phyloP scores from a whole-genome alignment of 2,797 vertebrate species.

The Rhinella marina region DNA sequence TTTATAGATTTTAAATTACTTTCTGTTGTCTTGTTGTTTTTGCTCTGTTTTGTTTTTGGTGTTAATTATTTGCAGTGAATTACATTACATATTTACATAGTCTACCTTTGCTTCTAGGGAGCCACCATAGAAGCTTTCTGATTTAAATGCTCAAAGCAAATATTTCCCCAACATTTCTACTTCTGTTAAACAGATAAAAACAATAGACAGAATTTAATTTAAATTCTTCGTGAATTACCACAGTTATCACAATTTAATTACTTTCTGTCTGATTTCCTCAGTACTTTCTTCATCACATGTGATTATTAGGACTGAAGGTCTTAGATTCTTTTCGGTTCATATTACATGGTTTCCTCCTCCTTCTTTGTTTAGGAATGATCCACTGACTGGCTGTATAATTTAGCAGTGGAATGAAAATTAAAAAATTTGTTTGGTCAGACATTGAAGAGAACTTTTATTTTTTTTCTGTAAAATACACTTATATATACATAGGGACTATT shows the following conservation, averaged over 20 bases:
- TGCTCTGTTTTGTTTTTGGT: background rate
- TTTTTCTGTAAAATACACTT: background rate
- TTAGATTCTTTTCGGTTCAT: slow-evolving; percentile 41
- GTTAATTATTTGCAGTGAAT: background rate
- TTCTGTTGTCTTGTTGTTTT: background rate
- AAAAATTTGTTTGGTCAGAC: slow-evolving; percentile 2
- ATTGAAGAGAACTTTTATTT: background rate
- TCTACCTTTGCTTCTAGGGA: background rate
- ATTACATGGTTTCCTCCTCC: slow-evolving; percentile 42
- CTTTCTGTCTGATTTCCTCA: slow-evolving; percentile 66
- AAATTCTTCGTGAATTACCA: slow-evolving; percentile 40
- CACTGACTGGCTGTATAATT: slow-evolving; percentile 27
- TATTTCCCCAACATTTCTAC: slow-evolving; percentile 39
- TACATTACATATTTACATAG: slow-evolving; percentile 21
- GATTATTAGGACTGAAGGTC: slow-evolving; percentile 66
- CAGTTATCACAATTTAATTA: slow-evolving; percentile 65
- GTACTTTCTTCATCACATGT: slow-evolving; percentile 54
- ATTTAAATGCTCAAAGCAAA: slow-evolving; percentile 40
- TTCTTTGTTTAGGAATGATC: slow-evolving; percentile 58
- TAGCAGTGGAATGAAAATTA: slow-evolving; percentile 62
- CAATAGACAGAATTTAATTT: slow-evolving; percentile 53
- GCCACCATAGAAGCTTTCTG: background rate
- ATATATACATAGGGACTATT: too few relatives aligned
- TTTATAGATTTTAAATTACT: background rate
- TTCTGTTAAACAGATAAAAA: slow-evolving; percentile 45